Base-by-base conservation (phyloP, 2,113 vertebrate species). In the Thymallus thymallus region DNA sequence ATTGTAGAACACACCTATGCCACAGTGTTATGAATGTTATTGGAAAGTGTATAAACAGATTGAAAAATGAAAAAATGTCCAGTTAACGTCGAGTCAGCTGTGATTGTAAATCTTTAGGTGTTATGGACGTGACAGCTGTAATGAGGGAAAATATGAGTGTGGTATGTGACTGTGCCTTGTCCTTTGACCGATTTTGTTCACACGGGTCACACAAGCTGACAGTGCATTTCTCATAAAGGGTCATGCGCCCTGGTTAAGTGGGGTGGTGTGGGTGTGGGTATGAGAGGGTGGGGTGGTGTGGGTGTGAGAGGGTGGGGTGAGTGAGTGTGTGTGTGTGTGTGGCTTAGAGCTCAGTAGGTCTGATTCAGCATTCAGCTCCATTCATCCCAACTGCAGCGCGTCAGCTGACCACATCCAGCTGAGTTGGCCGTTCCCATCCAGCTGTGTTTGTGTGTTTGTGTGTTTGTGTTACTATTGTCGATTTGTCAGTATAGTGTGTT, bases 301-400 rank as follows among this genome's bases (percentile, higher is more conserved):
- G 6, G 41, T 45, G 41, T 45, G 41, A 3, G 41, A 10, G 6
- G 9, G 46, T 51, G 46, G 46, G 14, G 46, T 48, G 46, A 14
- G 46, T 48, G 46, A 14, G 46, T 46, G 46, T 48, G 46, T 51
- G 46, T 51, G 46, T 51, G 46, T 51, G 46, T 0, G 46, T 9
- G 14, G 26, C 16, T 32, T 24, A 48, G 22, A 58, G 76, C 71
- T 69, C 64, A 29, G 26, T 29, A 84, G 66, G 66, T 68, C 89
- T 91, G 90, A 90, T 86, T 91, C 90, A 91, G 90, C 90, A 90
- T 77, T 88, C 76, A 82, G 81, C 35, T 72, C 85, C 88, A 89
- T 91, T 91, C 85, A 89, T 75, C 83, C 72, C 12, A 60, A 26
- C 67, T 75, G 86, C 78, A 86, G 84, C 85, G 78, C 76, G 87